phyloP scores from a whole-genome alignment of 2,888 invertebrate species.

The Phania funesta region DNA sequence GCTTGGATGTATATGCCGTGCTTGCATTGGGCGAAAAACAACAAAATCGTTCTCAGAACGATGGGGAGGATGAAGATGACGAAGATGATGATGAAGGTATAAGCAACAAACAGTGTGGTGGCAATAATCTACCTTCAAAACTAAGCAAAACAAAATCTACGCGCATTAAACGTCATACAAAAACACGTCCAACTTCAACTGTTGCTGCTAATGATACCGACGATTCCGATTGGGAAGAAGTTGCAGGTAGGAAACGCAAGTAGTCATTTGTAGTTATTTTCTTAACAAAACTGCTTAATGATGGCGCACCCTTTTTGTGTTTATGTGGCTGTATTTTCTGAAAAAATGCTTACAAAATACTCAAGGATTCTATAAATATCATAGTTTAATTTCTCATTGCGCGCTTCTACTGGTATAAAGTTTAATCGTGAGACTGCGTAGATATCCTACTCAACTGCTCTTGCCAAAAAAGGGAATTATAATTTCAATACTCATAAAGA shows the following conservation, averaged over 20 bases:
- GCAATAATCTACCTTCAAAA: slow-evolving; percentile 70
- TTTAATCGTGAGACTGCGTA: no score
- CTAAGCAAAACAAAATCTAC: slow-evolving; percentile 76
- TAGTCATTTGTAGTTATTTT: slow-evolving; percentile 65
- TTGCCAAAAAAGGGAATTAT: no score
- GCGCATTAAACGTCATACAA: slow-evolving; percentile 75
- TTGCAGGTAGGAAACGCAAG: slow-evolving; percentile 83
- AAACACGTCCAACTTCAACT: slow-evolving; percentile 76
- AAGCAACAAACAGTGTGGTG: slow-evolving; percentile 43
- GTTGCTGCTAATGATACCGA: slow-evolving; percentile 81
- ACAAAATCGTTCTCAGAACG: slow-evolving; percentile 68
- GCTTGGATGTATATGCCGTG: slow-evolving; percentile 83
- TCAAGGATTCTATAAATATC: no score
- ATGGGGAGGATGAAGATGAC: slow-evolving; percentile 69
- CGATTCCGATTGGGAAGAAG: slow-evolving; percentile 89
- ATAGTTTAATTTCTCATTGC: no score
- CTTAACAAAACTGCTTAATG: no score
- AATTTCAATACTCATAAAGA: no score
- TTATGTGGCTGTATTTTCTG: not conserved
- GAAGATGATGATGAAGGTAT: slow-evolving; percentile 59
- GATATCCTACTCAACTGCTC: no score
- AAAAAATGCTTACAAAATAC: no score
- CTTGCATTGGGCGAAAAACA: slow-evolving; percentile 84
- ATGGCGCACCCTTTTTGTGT: slow-evolving; percentile 7
- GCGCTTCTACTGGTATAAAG: no score